These are phyloP conservation scores for Dipodomys ordii DNA, from an alignment of 2,113 vertebrate species.

Conservation along the genomic window DNA sequence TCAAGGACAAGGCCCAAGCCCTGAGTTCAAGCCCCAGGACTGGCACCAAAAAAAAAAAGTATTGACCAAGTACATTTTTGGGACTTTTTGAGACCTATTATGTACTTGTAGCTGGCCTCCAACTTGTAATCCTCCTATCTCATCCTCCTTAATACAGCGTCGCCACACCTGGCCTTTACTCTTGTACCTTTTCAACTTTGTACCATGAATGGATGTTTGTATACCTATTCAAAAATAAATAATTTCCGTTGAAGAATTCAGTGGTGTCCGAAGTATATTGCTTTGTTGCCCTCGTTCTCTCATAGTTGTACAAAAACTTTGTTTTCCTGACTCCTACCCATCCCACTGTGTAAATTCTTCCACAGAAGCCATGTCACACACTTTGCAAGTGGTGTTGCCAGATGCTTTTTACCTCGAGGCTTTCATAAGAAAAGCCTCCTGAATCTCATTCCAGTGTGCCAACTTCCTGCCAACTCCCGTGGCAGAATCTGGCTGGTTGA, in stretches of 20 bases:
- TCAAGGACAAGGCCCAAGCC: too few relatives aligned
- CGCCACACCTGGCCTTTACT: not conserved
- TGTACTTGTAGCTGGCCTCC: not conserved
- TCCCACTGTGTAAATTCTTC: not conserved
- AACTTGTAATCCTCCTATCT: too few relatives aligned
- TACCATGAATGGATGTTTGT: not conserved
- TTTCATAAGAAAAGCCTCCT: constrained; percentile 60
- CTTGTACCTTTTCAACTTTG: not conserved
- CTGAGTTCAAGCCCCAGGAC: too few relatives aligned
- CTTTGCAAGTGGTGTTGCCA: not conserved
- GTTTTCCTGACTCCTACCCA: not conserved
- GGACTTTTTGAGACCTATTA: not conserved
- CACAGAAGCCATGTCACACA: not conserved
- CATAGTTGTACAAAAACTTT: constrained; percentile 36
- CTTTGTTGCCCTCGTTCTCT: not conserved
- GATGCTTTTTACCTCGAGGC: constrained; percentile 47
- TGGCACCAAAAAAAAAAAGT: not conserved
- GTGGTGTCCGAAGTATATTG: not conserved
- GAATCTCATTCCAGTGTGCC: constrained; percentile 43
- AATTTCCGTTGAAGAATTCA: constrained; percentile 17
- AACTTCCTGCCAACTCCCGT: constrained; percentile 64
- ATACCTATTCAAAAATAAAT: constrained; percentile 38
- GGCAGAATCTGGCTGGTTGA: constrained; percentile 66
- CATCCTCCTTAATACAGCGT: not conserved
- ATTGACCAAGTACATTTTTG: not conserved